phyloP scores from a whole-genome alignment of 2,888 invertebrate genomes.

The Choristoneura rosaceana region DNA sequence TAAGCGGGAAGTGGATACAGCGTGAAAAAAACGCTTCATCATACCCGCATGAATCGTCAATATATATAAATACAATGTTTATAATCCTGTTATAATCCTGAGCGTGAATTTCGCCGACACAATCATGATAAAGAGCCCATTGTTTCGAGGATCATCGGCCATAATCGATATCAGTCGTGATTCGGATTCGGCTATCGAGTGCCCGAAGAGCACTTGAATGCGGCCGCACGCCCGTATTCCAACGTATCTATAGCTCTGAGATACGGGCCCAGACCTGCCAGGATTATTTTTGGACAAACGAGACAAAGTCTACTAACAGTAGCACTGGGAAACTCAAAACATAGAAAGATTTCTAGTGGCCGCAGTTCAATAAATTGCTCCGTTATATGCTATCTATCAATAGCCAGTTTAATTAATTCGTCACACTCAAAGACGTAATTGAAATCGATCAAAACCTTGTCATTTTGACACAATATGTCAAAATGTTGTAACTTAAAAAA shows the following conservation, averaged over 20 bases:
- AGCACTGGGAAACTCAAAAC: background rate
- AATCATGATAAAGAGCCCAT: slow-evolving; percentile 56
- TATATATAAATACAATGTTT: slow-evolving; percentile 11
- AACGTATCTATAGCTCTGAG: slow-evolving; percentile 55
- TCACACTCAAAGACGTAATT: background rate
- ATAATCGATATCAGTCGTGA: slow-evolving; percentile 70
- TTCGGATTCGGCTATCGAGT: slow-evolving; percentile 72
- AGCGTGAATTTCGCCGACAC: slow-evolving; percentile 46
- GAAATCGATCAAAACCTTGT: no score
- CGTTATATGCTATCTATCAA: background rate
- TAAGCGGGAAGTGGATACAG: background rate
- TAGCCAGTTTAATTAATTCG: background rate
- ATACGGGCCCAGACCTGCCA: slow-evolving; percentile 44
- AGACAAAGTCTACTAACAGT: slow-evolving; percentile 17
- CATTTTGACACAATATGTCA: no score
- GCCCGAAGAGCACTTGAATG: slow-evolving; percentile 62
- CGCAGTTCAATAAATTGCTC: no score
- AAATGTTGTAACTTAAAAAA: no score
- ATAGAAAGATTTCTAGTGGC: background rate
- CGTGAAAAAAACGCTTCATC: background rate
- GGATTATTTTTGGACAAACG: slow-evolving; percentile 10
- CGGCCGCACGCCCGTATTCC: slow-evolving; percentile 60
- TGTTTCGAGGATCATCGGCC: slow-evolving; percentile 58
- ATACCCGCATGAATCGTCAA: slow-evolving; percentile 11
- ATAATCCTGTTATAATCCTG: slow-evolving; percentile 38